Percentiles rank a stretch among this genome's conserved stretches.
Evolutionary conservation across 2,113 vertebrate species (phyloP).

Genomic region (Entomyzon cyanotis): DNA sequence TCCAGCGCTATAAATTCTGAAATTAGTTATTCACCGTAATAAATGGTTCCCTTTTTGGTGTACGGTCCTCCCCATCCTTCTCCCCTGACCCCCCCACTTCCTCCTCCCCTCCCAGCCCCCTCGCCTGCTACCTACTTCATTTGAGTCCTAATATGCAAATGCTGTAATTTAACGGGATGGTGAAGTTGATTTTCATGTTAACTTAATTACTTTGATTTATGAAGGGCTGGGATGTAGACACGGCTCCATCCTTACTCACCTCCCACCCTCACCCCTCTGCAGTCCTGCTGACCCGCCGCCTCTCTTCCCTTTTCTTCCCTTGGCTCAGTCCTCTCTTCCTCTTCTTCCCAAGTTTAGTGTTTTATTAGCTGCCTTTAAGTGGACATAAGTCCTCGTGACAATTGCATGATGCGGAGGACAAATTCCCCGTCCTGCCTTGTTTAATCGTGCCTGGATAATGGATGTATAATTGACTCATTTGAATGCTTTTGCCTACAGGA

Average conservation of each 20-base stretch:
- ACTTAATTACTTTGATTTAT: slow-evolving; percentile 91
- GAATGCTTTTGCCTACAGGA: slow-evolving; percentile 99
- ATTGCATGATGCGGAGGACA: slow-evolving; percentile 87
- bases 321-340: not conserved
- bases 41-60: slow-evolving; percentile 76
- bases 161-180: slow-evolving; percentile 83
- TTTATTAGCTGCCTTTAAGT: slow-evolving; percentile 84
- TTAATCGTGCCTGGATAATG: slow-evolving; percentile 95
- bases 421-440: slow-evolving; percentile 85
- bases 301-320: not conserved
- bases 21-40: slow-evolving; percentile 86
- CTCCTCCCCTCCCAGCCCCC: not conserved
- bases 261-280: slow-evolving; percentile 48
- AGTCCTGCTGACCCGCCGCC: not conserved
- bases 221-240: slow-evolving; percentile 77
- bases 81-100: not conserved
- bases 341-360: slow-evolving; percentile 78
- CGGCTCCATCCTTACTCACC: slow-evolving; percentile 66
- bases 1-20: slow-evolving; percentile 83
- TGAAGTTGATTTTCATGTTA: slow-evolving; percentile 83
- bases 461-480: slow-evolving; percentile 99
- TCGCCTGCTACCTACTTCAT: slow-evolving; percentile 54
- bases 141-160: slow-evolving; percentile 79
- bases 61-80: not conserved
- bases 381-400: slow-evolving; percentile 88